These are phyloP conservation scores for Leucophenga montana DNA, from an alignment of 2,888 invertebrate species.

Conservation along the genomic window DNA sequence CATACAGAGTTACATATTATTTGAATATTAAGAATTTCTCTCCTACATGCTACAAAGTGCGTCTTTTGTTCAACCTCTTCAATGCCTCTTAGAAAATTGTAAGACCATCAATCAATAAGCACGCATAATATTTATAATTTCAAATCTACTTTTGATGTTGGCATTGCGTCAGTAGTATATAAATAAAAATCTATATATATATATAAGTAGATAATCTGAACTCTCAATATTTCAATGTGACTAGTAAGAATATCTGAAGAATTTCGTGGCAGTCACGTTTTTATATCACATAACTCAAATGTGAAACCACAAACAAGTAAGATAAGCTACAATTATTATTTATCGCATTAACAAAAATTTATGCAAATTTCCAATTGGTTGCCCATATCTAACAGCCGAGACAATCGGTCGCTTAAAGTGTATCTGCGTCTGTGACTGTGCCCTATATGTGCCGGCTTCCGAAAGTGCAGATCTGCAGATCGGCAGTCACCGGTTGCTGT, in stretches of 20 bases:
- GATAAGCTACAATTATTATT: conserved; percentile 23
- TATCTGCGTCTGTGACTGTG: neutral
- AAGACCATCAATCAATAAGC: conserved; percentile 29
- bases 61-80: neutral
- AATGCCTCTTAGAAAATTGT: conserved; percentile 26
- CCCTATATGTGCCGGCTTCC: conserved; percentile 18
- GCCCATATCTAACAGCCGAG: neutral
- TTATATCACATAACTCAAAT: no score
- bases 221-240: no score
- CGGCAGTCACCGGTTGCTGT: neutral
- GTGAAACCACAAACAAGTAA: no score
- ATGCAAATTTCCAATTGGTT: conserved; percentile 24
- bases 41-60: neutral
- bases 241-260: no score
- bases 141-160: no score
- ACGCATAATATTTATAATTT: neutral
- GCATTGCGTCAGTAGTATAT: no score
- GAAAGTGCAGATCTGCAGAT: conserved; percentile 4
- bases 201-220: no score
- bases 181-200: no score
- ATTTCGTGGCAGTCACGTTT: no score
- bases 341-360: conserved; percentile 23
- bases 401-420: no score
- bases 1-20: neutral
- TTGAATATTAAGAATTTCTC: conserved; percentile 21